Percentiles rank a stretch among this genome's conserved stretches.
phyloP scores from a whole-genome alignment of 2,888 invertebrate genomes.

The Lepidochrysops patricia region DNA sequence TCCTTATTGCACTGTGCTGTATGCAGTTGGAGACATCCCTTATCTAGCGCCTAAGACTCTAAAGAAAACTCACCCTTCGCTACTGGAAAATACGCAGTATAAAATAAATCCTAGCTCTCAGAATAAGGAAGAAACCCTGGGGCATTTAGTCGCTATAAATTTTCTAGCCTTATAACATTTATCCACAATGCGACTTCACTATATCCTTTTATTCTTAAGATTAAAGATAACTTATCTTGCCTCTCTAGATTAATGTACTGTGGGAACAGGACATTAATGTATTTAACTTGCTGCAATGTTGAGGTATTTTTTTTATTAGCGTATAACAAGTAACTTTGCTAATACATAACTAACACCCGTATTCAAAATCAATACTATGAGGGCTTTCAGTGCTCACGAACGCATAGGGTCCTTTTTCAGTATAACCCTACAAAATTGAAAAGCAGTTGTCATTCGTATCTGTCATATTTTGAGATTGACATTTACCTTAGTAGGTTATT shows the following conservation, averaged over 20 bases:
- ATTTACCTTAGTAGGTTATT: too few species aligned
- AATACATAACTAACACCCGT: too few species aligned
- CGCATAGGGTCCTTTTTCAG: too few species aligned
- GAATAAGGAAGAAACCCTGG: neutral
- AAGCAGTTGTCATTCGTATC: too few species aligned
- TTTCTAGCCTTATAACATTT: slow-evolving; percentile 2
- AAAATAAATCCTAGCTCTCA: neutral
- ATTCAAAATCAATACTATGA: too few species aligned
- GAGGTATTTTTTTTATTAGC: neutral
- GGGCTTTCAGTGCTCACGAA: too few species aligned
- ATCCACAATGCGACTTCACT: neutral
- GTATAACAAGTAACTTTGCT: neutral
- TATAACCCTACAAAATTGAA: too few species aligned
- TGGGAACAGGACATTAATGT: neutral
- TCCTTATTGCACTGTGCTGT: too few species aligned
- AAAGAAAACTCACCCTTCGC: too few species aligned
- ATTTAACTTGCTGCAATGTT: neutral
- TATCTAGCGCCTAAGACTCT: too few species aligned
- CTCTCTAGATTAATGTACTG: slow-evolving; percentile 4
- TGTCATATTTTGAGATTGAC: too few species aligned
- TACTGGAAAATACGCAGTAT: neutral
- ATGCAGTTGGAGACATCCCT: too few species aligned
- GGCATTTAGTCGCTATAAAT: slow-evolving; percentile 9
- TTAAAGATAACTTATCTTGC: slow-evolving; percentile 4
- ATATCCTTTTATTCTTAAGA: slow-evolving; percentile 4